Evolutionary conservation across 2,797 vertebrate species (phyloP).

Genomic region (Alexandromys oeconomus): DNA sequence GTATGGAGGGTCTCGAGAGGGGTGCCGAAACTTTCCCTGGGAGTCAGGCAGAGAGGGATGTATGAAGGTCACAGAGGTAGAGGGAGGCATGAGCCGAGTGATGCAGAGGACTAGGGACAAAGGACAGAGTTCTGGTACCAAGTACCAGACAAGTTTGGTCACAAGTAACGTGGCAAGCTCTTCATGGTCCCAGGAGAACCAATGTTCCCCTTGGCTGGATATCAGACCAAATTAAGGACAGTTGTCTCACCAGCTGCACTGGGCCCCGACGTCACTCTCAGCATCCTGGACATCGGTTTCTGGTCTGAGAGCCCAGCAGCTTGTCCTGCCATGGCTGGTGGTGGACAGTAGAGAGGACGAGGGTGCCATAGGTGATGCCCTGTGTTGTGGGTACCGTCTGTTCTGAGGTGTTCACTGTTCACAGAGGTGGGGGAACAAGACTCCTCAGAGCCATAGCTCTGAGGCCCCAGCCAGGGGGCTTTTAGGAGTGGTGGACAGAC

Average conservation of each 20-base stretch:
- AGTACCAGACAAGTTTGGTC: too few relatives aligned
- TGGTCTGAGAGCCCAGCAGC: background rate
- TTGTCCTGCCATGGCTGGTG: background rate
- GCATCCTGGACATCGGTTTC: constrained; percentile 12
- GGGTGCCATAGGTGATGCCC: background rate
- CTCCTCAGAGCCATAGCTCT: too few relatives aligned
- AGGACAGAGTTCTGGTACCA: background rate
- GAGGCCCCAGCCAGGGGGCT: background rate
- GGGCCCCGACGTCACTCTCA: background rate
- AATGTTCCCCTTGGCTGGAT: background rate
- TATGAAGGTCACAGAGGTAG: background rate
- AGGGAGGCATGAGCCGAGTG: too few relatives aligned
- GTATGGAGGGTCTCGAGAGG: accelerated
- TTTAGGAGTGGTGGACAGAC: too few relatives aligned
- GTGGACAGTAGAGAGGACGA: too few relatives aligned
- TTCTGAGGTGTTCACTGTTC: background rate
- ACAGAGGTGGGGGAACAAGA: background rate
- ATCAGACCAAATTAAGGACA: constrained; percentile 61
- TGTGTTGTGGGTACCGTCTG: background rate
- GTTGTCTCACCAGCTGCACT: background rate
- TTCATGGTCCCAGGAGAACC: background rate
- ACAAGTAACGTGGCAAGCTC: background rate
- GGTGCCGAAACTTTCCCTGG: background rate
- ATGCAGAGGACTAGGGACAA: background rate
- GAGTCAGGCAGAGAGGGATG: background rate